Conservation (phyloP, 1,140 invertebrate species). For the Drosophila cardini region DNA sequence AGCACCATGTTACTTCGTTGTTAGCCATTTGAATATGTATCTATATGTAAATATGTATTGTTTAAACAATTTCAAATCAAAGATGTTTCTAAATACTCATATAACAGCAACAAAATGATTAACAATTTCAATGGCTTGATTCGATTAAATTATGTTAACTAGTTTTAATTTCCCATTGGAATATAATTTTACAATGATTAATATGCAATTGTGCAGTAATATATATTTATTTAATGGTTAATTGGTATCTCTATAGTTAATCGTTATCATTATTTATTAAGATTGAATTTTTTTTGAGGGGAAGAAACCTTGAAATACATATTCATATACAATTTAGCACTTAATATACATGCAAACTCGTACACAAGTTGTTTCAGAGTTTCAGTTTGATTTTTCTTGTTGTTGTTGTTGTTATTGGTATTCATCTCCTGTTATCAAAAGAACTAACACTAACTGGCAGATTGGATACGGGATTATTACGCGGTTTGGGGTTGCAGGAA, state of each 20-base stretch:
- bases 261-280: conserved; percentile 28
- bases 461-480: conserved; percentile 17
- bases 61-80: conserved; percentile 18
- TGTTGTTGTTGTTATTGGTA: conserved; percentile 6
- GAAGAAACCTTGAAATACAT: conserved; percentile 79
- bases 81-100: conserved; percentile 19
- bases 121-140: conserved; percentile 52
- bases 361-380: conserved; percentile 44
- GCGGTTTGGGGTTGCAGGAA: conserved; percentile 5
- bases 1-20: conserved; percentile 83
- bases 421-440: conserved; percentile 35
- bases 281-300: conserved; percentile 48
- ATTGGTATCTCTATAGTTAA: conserved; percentile 35
- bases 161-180: conserved; percentile 46
- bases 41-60: conserved; percentile 18
- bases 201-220: conserved; percentile 67
- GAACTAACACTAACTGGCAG: conserved; percentile 34
- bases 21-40: conserved; percentile 57
- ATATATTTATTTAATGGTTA: conserved; percentile 18
- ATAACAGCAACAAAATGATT: conserved; percentile 43
- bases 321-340: conserved; percentile 62
- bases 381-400: neutral
- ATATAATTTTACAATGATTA: conserved; percentile 50
- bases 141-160: conserved; percentile 64
- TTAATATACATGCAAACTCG: conserved; percentile 53